Base-by-base conservation (phyloP, 1,140 invertebrate species). In the Contarinia nasturtii region DNA sequence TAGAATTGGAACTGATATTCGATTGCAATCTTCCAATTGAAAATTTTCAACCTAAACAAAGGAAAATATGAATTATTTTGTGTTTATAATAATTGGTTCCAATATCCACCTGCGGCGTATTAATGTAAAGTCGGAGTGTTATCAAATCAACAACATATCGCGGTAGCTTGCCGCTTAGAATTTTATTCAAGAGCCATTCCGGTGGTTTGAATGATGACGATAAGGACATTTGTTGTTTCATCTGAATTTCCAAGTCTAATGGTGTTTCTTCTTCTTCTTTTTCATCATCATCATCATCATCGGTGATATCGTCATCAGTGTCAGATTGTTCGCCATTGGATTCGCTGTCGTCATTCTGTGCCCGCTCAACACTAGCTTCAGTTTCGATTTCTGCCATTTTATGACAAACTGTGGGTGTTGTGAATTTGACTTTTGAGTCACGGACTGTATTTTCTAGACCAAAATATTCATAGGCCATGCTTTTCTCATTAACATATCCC, bases 51-150 rank as follows among this genome's bases (percentile, higher is more conserved):
- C n/a, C n/a, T n/a, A n/a, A n/a, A n/a, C n/a, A n/a, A n/a, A n/a
- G n/a, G n/a, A n/a, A n/a, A n/a, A n/a, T n/a, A n/a, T n/a, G n/a
- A n/a, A n/a, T n/a, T n/a, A n/a, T n/a, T n/a, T n/a, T n/a, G n/a
- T n/a, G n/a, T n/a, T n/a, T n/a, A n/a, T n/a, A n/a, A n/a, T n/a
- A n/a, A n/a, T n/a, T n/a, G n/a, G n/a, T n/a, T n/a, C n/a, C n/a
- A n/a, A n/a, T n/a, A n/a, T n/a, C n/a, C n/a, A n/a, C n/a, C n/a
- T 88, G 83, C 14, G 77, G 73, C 19, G 67, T 69, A 50, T 75
- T 75, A 50, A 86, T 73, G 53, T 79, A 76, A 38, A 75, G 65
- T 49, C 75, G 71, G 37, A 75, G 64, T 18, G 70, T 67, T 41
- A 78, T 55, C 1, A 84, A 69, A 59, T 86, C 80, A 33, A 85